A percentile compares a stretch with the other conserved stretches of the same genome.
Evolutionary conservation across 2,888 invertebrate genomes (phyloP).

Genomic region (Tortricodes alternella): DNA sequence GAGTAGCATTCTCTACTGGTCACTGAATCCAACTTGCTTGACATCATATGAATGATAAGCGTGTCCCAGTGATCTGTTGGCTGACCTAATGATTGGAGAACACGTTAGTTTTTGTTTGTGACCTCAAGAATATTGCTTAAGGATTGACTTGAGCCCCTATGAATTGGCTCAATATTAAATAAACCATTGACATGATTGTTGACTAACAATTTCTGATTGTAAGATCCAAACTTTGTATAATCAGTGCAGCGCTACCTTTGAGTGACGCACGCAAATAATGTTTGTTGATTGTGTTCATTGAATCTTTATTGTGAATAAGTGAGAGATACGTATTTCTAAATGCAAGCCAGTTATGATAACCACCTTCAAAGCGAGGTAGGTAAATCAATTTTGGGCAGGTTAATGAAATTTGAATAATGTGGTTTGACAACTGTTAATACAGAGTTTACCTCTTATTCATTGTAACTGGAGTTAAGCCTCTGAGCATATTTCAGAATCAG

Average conservation of each 20-base stretch:
- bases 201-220: constrained; percentile 17
- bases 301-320: constrained; percentile 9
- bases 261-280: constrained; percentile 5
- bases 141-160: constrained; percentile 7
- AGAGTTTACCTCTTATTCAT: constrained; percentile 1
- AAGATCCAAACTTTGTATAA: constrained; percentile 6
- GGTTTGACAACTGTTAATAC: constrained; percentile 5
- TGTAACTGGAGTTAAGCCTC: neutral
- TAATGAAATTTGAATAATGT: constrained; percentile 15
- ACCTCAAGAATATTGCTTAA: constrained; percentile 28
- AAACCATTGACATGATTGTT: constrained; percentile 22
- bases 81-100: constrained; percentile 6
- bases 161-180: constrained; percentile 16
- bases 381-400: constrained; percentile 28
- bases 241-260: constrained; percentile 1
- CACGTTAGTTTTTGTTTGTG: constrained; percentile 28
- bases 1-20: constrained; percentile 7
- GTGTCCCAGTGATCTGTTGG: constrained; percentile 11
- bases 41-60: constrained; percentile 13
- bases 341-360: constrained; percentile 13
- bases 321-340: constrained; percentile 18
- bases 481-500: neutral
- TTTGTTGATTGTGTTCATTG: constrained; percentile 2
- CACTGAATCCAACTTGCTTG: constrained; percentile 3
- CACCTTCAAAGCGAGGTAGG: constrained; percentile 21